phyloP scores from a whole-genome alignment of 2,888 invertebrate species.

The Acronicta aceris region DNA sequence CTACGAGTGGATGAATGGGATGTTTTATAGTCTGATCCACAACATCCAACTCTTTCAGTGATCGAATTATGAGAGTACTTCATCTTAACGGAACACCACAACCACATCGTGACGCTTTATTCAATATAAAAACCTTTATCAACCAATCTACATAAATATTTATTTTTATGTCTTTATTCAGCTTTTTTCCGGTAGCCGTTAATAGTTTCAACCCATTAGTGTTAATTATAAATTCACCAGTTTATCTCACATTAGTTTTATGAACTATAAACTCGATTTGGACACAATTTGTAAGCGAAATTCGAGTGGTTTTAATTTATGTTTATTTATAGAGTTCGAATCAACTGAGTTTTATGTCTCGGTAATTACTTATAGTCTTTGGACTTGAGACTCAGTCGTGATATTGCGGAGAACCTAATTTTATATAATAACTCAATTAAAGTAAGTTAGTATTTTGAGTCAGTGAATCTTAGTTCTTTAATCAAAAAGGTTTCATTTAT shows the following conservation, averaged over 20 bases:
- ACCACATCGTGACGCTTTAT: conserved; percentile 75
- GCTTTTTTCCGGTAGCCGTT: conserved; percentile 87
- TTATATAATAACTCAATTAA: conserved; percentile 37
- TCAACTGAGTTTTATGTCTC: conserved; percentile 33
- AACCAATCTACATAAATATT: conserved; percentile 84
- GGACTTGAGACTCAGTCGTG: conserved; percentile 25
- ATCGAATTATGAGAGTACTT: conserved; percentile 40
- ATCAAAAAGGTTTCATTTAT: conserved; percentile 13
- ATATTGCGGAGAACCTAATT: conserved; percentile 28
- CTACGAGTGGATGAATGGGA: too few species aligned
- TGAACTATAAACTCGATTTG: conserved; percentile 78
- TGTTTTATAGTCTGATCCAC: too few species aligned
- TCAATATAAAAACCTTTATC: conserved; percentile 82
- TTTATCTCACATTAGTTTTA: conserved; percentile 87
- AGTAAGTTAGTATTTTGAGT: conserved; percentile 9
- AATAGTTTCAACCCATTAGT: conserved; percentile 87
- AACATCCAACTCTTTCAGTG: background rate
- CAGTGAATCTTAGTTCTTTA: conserved; percentile 9
- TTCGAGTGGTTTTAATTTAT: conserved; percentile 72
- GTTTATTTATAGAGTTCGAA: conserved; percentile 59
- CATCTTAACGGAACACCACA: conserved; percentile 70
- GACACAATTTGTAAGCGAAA: conserved; percentile 86
- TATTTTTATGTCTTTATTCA: conserved; percentile 88
- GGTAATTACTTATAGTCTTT: conserved; percentile 41
- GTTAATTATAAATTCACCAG: conserved; percentile 85